Base-by-base conservation (phyloP, 2,888 invertebrate genomes). In the Hecatera dysodea region DNA sequence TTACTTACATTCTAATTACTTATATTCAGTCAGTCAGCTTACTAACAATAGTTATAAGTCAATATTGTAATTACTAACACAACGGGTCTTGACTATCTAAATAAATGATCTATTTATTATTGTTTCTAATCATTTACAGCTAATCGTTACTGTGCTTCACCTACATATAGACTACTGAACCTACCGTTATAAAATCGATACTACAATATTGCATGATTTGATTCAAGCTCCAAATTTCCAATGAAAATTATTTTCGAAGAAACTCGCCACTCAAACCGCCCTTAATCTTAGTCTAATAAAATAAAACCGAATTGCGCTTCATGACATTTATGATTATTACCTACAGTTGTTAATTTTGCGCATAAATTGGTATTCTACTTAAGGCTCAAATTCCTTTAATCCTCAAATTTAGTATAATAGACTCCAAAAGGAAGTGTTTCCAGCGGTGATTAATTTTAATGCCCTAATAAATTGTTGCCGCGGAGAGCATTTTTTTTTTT, bases 321-420 rank as follows among this genome's bases (percentile, higher is more conserved):
- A 60, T 72, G 82, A 84, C 82, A 81, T 84, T 82, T 81, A 84
- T 82, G 72, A 83, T 82, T 78, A 83, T 84, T 64, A 71, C 72
- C 48, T 63, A 60, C 63, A 83, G 60, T 75, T 81, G 78, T 81
- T 84, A 81, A 81, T 78, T 81, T 75, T 63, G 52, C 59, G 42
- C 56, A 53, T 55, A 77, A 68, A 66, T 81, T 81, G 59, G 71
- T 72, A 67, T 15, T 67, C 24, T 55, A 57, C 50, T 50, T 68
- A 81, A 81, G 67, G 67, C 63, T 77, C 42, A 42, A 75, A 81
- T 78, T 77, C 63, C 72, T 75, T 64, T 78, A 75, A 83, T 80
- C 81, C 64, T 66, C 56, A 78, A 83, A 78, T 83, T 82, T 83
- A 75, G 66, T 83, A 62, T 71, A 69, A 82, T 80, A 56, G 72